Conservation (phyloP, 2,888 invertebrate species). For the Synanthedon myopaeformis region DNA sequence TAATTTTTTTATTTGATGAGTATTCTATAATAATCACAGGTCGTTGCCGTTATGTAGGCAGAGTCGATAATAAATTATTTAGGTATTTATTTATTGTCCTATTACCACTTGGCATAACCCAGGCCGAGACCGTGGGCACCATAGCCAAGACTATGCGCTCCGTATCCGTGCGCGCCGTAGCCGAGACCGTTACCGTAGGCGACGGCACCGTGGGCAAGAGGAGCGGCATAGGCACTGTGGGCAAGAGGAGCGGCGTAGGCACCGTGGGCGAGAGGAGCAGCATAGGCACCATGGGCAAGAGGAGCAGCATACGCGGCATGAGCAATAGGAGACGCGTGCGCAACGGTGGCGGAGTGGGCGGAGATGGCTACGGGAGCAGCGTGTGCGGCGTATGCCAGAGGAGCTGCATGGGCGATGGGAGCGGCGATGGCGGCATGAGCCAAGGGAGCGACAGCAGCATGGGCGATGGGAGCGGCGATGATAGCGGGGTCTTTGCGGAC, state of each 20-base stretch:
- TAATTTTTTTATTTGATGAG: slow-evolving; percentile 1
- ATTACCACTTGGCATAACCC: slow-evolving; percentile 13
- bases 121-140: slow-evolving; percentile 2
- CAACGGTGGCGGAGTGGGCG: slow-evolving; percentile 14
- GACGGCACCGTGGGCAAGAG: slow-evolving; percentile 18
- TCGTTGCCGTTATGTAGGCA: slow-evolving; percentile 12
- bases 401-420: slow-evolving; percentile 17
- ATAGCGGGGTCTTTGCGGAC: slow-evolving; percentile 12
- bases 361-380: slow-evolving; percentile 15
- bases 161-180: slow-evolving; percentile 6
- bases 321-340: slow-evolving; percentile 21
- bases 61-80: slow-evolving; percentile 19
- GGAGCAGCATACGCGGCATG: slow-evolving; percentile 10
- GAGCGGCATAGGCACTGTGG: slow-evolving; percentile 6
- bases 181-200: not conserved
- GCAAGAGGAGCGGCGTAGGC: slow-evolving; percentile 10
- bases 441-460: slow-evolving; percentile 31
- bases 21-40: slow-evolving; percentile 24
- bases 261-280: slow-evolving; percentile 11
- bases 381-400: slow-evolving; percentile 13
- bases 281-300: slow-evolving; percentile 18
- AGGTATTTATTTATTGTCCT: slow-evolving; percentile 10
- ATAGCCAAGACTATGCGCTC: slow-evolving; percentile 4
- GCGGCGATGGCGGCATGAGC: slow-evolving; percentile 27
- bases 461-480: slow-evolving; percentile 21